A percentile compares a stretch with the other conserved stretches of the same genome.
These are phyloP conservation scores for Cricetomys ansorgei DNA, from an alignment of 2,113 vertebrate genomes.

Conservation along the genomic window DNA sequence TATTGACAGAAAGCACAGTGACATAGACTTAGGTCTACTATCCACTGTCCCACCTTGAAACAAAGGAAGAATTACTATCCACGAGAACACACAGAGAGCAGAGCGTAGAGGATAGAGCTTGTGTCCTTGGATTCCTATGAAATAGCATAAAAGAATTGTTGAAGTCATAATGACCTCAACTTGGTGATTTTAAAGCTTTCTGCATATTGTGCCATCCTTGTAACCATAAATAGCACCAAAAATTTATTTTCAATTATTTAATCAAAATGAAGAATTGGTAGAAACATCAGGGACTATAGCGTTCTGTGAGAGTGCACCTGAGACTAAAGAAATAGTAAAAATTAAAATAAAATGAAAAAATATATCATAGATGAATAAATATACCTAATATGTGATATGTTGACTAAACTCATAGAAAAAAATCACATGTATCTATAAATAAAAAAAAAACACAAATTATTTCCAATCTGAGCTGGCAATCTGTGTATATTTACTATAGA, in stretches of 20 bases:
- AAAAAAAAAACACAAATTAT: background rate
- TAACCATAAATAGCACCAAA: background rate
- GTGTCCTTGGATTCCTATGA: background rate
- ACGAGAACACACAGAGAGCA: background rate
- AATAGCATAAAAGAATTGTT: background rate
- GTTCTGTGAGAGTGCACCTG: background rate
- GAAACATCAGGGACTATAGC: background rate
- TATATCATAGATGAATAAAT: background rate
- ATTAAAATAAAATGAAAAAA: background rate
- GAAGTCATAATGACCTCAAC: background rate
- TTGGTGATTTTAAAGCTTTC: background rate
- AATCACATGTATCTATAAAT: background rate
- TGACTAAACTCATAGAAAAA: background rate
- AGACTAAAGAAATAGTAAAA: background rate
- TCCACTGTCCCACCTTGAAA: background rate
- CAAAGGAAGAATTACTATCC: background rate
- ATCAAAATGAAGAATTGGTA: background rate
- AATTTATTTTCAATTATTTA: background rate
- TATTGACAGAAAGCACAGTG: background rate
- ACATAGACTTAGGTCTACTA: fast-evolving
- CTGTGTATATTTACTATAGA: background rate
- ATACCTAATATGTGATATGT: background rate
- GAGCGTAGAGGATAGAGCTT: no score
- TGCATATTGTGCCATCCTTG: background rate
- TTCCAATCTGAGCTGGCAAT: background rate